Evolutionary conservation across 2,113 vertebrate species (phyloP).

Genomic region (Eurystomus gularis): DNA sequence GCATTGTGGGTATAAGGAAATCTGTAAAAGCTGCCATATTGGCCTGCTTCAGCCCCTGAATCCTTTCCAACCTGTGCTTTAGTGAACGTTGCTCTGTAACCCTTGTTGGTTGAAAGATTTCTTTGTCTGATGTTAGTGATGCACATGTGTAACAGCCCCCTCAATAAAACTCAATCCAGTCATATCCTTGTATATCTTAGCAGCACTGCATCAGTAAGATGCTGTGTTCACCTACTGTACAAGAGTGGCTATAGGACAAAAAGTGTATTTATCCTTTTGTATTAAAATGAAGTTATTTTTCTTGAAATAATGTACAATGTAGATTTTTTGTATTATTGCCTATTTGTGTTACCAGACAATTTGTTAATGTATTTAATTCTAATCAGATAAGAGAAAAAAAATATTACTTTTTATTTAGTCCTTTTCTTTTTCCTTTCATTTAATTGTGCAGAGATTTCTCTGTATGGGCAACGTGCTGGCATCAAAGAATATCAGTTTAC

Average conservation of each 20-base stretch:
- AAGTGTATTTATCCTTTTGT: slow-evolving; percentile 97
- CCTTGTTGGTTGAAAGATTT: slow-evolving; percentile 90
- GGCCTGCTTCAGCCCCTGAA: slow-evolving; percentile 73
- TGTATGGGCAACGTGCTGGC: slow-evolving; percentile 94
- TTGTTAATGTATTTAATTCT: slow-evolving; percentile 84
- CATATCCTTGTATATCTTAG: slow-evolving; percentile 80
- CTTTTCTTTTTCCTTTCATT: slow-evolving; percentile 79
- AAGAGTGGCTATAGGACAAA: slow-evolving; percentile 82
- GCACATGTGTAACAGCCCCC: slow-evolving; percentile 87
- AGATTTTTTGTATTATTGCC: slow-evolving; percentile 96
- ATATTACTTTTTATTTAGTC: slow-evolving; percentile 71
- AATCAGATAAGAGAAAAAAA: slow-evolving; percentile 74
- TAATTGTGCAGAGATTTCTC: slow-evolving; percentile 90
- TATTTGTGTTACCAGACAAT: slow-evolving; percentile 91
- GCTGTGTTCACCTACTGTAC: slow-evolving; percentile 78
- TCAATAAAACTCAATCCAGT: slow-evolving; percentile 72
- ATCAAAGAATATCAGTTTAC: slow-evolving; percentile 99
- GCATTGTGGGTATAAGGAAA: slow-evolving; percentile 90
- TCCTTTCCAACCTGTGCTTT: slow-evolving; percentile 88
- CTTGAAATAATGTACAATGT: slow-evolving; percentile 90
- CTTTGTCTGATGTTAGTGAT: slow-evolving; percentile 93
- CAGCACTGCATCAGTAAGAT: slow-evolving; percentile 70
- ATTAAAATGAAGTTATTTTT: slow-evolving; percentile 98
- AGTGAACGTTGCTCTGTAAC: slow-evolving; percentile 93
- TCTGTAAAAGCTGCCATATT: slow-evolving; percentile 83